A percentile compares a stretch with the other conserved stretches of the same genome.
Conservation (phyloP, 2,888 invertebrate genomes). For the Drosophila putrida region DNA sequence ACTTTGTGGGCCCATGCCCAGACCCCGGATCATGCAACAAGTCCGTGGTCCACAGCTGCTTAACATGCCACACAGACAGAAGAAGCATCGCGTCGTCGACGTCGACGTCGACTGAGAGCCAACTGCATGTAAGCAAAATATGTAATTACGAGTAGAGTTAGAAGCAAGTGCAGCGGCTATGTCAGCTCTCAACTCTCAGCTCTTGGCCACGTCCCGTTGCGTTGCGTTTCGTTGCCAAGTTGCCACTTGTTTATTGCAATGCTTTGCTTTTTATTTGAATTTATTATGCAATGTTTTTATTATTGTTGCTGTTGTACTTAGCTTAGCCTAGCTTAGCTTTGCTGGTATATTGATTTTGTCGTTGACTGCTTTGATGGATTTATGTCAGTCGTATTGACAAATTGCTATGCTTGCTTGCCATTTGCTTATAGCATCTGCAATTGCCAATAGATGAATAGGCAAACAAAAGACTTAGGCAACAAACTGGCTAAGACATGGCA, state of each 20-base stretch:
- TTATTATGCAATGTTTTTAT: conserved; percentile 66
- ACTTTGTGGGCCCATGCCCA: conserved; percentile 56
- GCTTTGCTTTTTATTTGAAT: conserved; percentile 62
- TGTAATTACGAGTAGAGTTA: conserved; percentile 69
- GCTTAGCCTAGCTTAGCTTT: conserved; percentile 12
- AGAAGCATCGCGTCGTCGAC: too few relatives aligned
- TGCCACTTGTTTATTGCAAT: conserved; percentile 52
- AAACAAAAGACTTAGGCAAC: conserved; percentile 60
- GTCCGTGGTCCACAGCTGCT: conserved; percentile 54
- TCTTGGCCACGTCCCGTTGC: conserved; percentile 23
- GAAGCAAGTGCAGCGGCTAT: conserved; percentile 55
- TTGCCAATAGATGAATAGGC: conserved; percentile 47
- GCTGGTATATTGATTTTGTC: conserved; percentile 56
- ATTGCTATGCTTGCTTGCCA: conserved; percentile 59
- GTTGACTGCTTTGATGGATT: conserved; percentile 64
- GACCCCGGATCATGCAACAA: conserved; percentile 5
- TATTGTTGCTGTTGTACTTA: conserved; percentile 28
- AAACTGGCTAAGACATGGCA: conserved; percentile 38
- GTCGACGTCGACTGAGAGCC: conserved; percentile 35
- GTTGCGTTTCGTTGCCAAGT: conserved; percentile 3
- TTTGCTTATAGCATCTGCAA: conserved; percentile 58
- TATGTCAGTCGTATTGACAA: conserved; percentile 74
- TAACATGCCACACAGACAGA: conserved; percentile 69
- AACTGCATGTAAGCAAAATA: conserved; percentile 63
- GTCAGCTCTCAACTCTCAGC: conserved; percentile 18